Conservation (phyloP, 2,888 invertebrate genomes). For the Strigamia maritima region DNA sequence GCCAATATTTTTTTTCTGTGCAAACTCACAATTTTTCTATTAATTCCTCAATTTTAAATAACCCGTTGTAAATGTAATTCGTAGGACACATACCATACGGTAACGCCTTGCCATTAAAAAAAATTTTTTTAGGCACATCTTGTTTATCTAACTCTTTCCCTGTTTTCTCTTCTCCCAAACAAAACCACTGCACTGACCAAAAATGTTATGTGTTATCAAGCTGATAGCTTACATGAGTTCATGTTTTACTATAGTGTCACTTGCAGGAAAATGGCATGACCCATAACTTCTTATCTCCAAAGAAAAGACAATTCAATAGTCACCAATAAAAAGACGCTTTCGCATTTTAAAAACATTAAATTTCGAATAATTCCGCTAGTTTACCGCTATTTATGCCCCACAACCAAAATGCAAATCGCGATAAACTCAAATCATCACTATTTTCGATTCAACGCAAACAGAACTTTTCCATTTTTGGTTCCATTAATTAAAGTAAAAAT, state of each 20-base stretch:
- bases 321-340: neutral
- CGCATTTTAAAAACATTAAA: neutral
- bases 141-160: slow-evolving; percentile 9
- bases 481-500: too few relatives aligned
- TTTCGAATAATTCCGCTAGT: neutral
- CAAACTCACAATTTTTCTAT: neutral
- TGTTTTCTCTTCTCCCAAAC: neutral
- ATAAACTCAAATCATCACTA: too few relatives aligned
- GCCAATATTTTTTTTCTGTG: neutral
- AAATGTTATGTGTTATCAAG: slow-evolving; percentile 18
- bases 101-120: neutral
- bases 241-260: slow-evolving; percentile 5
- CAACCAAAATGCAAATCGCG: too few relatives aligned
- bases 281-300: neutral
- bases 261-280: neutral
- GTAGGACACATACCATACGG: neutral
- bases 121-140: neutral
- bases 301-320: neutral
- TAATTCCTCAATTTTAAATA: neutral
- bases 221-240: slow-evolving; percentile 8
- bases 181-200: neutral
- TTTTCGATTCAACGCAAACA: too few relatives aligned
- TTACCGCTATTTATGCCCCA: too few relatives aligned
- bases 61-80: neutral
- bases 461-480: too few relatives aligned